A percentile compares a stretch with the other conserved stretches of the same genome.
Conservation (phyloP, 2,113 vertebrate genomes). For the Setophaga petechia region DNA sequence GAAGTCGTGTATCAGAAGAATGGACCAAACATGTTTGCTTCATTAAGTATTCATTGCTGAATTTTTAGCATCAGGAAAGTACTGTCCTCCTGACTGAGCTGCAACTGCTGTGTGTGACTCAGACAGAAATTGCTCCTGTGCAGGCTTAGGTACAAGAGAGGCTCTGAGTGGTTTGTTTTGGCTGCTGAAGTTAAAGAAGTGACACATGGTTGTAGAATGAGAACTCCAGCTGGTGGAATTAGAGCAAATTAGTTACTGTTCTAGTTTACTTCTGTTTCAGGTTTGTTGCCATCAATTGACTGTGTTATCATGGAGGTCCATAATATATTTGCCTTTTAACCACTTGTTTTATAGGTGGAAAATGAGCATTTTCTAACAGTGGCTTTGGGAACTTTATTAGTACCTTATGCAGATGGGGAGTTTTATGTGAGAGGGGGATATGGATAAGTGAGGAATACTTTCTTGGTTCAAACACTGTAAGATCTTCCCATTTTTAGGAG, state of each 20-base stretch:
- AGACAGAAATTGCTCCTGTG: not conserved
- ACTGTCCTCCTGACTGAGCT: not conserved
- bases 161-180: not conserved
- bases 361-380: not conserved
- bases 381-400: not conserved
- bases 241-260: not conserved
- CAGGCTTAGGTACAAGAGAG: rapidly evolving
- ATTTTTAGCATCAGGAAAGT: not conserved
- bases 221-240: not conserved
- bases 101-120: not conserved
- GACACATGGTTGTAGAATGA: not conserved
- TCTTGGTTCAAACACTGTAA: not conserved
- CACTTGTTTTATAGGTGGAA: not conserved
- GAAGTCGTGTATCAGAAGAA: not conserved
- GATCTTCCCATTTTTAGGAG: not conserved
- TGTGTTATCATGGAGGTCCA: not conserved
- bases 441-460: not conserved
- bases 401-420: rapidly evolving
- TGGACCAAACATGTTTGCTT: not conserved
- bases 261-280: not conserved
- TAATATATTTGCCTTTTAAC: not conserved
- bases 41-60: not conserved
- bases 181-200: not conserved
- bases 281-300: not conserved
- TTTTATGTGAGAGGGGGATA: not conserved